Percentiles rank a stretch among this genome's conserved stretches.
phyloP scores from a whole-genome alignment of 1,140 invertebrate species.

The Drosophila prosaltans region DNA sequence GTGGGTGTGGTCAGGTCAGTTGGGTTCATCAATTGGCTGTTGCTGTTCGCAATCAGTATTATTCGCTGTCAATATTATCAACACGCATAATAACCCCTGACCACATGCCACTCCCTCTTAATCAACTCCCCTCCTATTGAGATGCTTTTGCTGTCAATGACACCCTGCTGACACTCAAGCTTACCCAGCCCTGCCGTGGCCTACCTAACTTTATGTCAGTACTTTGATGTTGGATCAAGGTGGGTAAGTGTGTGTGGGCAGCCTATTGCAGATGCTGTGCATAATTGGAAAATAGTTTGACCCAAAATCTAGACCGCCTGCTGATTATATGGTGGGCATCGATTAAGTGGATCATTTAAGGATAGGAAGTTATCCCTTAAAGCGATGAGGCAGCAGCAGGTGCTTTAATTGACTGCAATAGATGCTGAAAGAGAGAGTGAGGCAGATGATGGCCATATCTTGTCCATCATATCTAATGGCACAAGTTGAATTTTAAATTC shows the following conservation, averaged over 20 bases:
- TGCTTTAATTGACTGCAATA: conserved; percentile 4
- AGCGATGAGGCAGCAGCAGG: neutral
- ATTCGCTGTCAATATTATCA: conserved; percentile 72
- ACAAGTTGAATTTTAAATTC: neutral
- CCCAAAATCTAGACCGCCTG: conserved; percentile 32
- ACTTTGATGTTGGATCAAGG: conserved; percentile 60
- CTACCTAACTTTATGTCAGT: conserved; percentile 38
- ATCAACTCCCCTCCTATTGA: conserved; percentile 18
- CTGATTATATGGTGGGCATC: conserved; percentile 4
- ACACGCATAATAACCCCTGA: conserved; percentile 48
- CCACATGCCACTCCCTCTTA: neutral
- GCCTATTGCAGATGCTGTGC: conserved; percentile 56
- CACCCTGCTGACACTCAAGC: conserved; percentile 66
- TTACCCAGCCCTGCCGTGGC: conserved; percentile 17
- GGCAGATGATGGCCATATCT: neutral
- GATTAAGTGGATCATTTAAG: conserved; percentile 55
- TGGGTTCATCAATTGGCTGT: conserved; percentile 27
- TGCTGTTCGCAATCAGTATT: conserved; percentile 57
- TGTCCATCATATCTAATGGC: conserved; percentile 5
- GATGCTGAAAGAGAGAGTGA: neutral
- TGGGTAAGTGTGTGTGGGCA: conserved; percentile 14
- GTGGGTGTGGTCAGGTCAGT: conserved; percentile 20
- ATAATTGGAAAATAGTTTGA: conserved; percentile 73
- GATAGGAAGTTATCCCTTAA: neutral
- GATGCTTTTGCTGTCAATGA: conserved; percentile 40